These are phyloP conservation scores for Paradoxurus hermaphroditus DNA, from an alignment of 2,113 vertebrate species.

Conservation along the genomic window DNA sequence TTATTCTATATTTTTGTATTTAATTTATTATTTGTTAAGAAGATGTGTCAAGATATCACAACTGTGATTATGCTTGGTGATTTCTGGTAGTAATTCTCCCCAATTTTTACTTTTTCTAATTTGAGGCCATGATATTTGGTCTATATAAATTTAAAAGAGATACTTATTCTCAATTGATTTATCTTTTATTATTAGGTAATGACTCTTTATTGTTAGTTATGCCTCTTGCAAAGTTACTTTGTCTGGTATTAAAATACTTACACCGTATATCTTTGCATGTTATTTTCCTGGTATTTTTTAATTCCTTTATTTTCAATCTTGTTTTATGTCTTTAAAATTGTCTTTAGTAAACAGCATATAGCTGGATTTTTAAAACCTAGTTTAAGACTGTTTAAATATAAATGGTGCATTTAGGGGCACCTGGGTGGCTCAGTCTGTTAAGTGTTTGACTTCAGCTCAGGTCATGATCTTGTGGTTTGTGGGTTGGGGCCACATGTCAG, in stretches of 20 bases:
- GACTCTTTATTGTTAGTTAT: background rate
- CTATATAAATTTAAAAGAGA: background rate
- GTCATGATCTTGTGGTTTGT: no score
- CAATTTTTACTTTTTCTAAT: constrained; percentile 20
- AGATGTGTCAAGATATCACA: background rate
- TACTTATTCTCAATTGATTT: background rate
- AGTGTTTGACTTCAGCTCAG: no score
- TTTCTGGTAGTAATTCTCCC: background rate
- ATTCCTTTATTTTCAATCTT: background rate
- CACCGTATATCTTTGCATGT: background rate
- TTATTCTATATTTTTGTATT: background rate
- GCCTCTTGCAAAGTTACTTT: background rate
- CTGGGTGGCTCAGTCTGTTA: no score
- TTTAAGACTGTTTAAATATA: background rate
- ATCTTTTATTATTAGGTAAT: background rate
- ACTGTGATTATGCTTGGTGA: background rate
- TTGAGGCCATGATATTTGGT: background rate
- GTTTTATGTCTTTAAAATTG: background rate
- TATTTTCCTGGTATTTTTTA: background rate
- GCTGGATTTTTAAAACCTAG: background rate
- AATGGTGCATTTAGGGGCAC: background rate
- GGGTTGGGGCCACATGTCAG: no score
- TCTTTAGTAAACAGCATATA: background rate
- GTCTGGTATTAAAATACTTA: background rate
- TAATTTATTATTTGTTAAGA: background rate